Percentiles rank a stretch among this genome's conserved stretches.
phyloP scores from a whole-genome alignment of 2,888 invertebrate genomes.

The Drosophila tripunctata region DNA sequence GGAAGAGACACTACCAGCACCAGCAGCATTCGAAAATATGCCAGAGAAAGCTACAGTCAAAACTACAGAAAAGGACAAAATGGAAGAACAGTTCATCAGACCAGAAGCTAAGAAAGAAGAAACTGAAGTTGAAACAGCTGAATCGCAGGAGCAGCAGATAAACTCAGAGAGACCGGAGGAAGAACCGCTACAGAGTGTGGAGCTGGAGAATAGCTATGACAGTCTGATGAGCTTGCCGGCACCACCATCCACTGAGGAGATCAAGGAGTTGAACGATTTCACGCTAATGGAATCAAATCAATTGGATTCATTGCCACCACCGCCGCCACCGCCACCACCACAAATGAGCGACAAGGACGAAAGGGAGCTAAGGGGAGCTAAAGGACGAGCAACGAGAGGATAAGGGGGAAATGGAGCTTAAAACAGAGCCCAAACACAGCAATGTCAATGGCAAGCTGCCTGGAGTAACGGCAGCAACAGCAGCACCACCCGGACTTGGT shows the following conservation, averaged over 20 bases:
- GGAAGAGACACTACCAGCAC: slow-evolving; percentile 26
- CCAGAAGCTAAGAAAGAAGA: no score
- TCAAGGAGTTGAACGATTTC: slow-evolving; percentile 82
- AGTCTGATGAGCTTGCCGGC: slow-evolving; percentile 84
- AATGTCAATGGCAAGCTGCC: slow-evolving; percentile 21
- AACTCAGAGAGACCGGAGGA: neutral
- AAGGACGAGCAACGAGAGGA: neutral
- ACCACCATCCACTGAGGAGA: slow-evolving; percentile 83
- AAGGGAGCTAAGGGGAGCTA: neutral
- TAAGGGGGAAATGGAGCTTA: neutral
- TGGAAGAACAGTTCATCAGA: neutral
- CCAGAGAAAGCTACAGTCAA: neutral
- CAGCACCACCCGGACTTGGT: slow-evolving; percentile 6
- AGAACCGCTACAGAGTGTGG: neutral
- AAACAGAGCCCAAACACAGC: neutral
- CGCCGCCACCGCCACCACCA: slow-evolving; percentile 78
- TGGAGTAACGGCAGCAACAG: slow-evolving; percentile 1
- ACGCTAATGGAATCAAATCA: slow-evolving; percentile 80
- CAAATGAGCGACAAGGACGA: slow-evolving; percentile 7
- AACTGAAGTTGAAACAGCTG: slow-evolving; percentile 5
- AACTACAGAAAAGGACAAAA: neutral
- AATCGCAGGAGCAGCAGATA: neutral
- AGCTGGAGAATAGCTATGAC: slow-evolving; percentile 80
- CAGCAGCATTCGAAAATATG: slow-evolving; percentile 29
- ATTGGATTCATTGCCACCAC: slow-evolving; percentile 83